A percentile compares a stretch with the other conserved stretches of the same genome.
phyloP scores from a whole-genome alignment of 2,888 invertebrate species.

The Busseola fusca region DNA sequence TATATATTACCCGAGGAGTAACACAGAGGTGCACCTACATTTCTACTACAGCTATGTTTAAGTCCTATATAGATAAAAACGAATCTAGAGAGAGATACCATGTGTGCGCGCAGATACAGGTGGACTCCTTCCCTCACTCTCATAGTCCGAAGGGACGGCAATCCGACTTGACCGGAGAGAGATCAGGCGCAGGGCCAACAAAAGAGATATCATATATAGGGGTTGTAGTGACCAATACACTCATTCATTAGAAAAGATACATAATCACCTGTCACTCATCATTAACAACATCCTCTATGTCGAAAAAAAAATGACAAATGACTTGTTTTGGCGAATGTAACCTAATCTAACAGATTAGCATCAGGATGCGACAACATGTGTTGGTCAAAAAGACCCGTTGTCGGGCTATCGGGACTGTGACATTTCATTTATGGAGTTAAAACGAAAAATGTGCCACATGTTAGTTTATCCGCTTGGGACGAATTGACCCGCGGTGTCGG shows the following conservation, averaged over 20 bases:
- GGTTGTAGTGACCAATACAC: too few species aligned
- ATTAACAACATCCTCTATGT: slow-evolving; percentile 30
- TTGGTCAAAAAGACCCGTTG: slow-evolving; percentile 44
- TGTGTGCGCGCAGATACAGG: too few species aligned
- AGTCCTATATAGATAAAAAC: neutral
- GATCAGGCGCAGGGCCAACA: too few species aligned
- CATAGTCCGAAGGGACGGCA: too few species aligned
- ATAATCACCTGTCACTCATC: slow-evolving; percentile 42
- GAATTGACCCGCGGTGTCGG: slow-evolving; percentile 52
- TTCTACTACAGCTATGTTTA: too few species aligned
- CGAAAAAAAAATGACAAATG: slow-evolving; percentile 45
- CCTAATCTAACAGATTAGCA: slow-evolving; percentile 58
- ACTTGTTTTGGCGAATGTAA: slow-evolving; percentile 50
- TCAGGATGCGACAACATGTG: slow-evolving; percentile 58
- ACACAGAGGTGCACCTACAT: too few species aligned
- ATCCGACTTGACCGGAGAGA: too few species aligned
- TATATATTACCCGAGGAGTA: too few species aligned
- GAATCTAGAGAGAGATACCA: too few species aligned
- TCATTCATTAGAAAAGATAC: neutral
- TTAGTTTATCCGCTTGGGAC: slow-evolving; percentile 52
- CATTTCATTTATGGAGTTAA: slow-evolving; percentile 55
- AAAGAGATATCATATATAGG: neutral
- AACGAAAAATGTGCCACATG: slow-evolving; percentile 49
- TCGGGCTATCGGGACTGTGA: slow-evolving; percentile 44
- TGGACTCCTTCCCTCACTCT: too few species aligned